Percentiles rank a stretch among this genome's conserved stretches.
phyloP scores from a whole-genome alignment of 1,140 invertebrate species.

The Campoletis sonorensis region DNA sequence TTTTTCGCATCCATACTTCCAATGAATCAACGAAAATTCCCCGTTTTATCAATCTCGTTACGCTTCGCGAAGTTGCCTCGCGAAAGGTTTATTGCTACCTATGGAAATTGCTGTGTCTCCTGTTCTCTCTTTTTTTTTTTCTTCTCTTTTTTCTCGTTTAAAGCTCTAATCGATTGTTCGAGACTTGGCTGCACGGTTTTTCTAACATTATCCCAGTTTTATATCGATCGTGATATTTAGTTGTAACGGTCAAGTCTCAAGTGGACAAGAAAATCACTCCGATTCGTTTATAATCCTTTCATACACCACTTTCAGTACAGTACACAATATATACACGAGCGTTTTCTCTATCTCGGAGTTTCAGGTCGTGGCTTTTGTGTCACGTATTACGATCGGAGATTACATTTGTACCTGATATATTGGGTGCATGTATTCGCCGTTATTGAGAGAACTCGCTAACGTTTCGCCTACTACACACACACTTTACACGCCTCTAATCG shows the following conservation, averaged over 20 bases:
- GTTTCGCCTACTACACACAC: not conserved
- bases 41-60: constrained; percentile 23
- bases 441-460: not conserved
- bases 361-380: constrained; percentile 20
- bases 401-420: constrained; percentile 6
- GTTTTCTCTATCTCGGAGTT: constrained; percentile 8
- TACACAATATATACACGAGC: not conserved
- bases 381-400: not conserved
- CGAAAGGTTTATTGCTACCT: constrained; percentile 1
- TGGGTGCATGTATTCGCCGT: not conserved
- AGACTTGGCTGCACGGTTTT: constrained; percentile 22
- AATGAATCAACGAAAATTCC: constrained; percentile 19
- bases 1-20: not conserved
- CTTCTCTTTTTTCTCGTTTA: not conserved
- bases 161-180: constrained; percentile 18
- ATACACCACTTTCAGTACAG: too few relatives aligned
- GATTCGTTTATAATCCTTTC: constrained; percentile 1
- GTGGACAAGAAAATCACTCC: constrained; percentile 25
- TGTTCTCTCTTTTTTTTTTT: too few relatives aligned
- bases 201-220: constrained; percentile 12
- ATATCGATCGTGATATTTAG: constrained; percentile 14
- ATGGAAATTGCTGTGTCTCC: constrained; percentile 3
- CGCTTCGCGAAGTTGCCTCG: constrained; percentile 25
- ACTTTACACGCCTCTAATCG: constrained; percentile 8
- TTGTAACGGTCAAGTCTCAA: constrained; percentile 9